A percentile compares a stretch with the other conserved stretches of the same genome.
phyloP scores from a whole-genome alignment of 2,113 vertebrate genomes.

The Polypterus senegalus region DNA sequence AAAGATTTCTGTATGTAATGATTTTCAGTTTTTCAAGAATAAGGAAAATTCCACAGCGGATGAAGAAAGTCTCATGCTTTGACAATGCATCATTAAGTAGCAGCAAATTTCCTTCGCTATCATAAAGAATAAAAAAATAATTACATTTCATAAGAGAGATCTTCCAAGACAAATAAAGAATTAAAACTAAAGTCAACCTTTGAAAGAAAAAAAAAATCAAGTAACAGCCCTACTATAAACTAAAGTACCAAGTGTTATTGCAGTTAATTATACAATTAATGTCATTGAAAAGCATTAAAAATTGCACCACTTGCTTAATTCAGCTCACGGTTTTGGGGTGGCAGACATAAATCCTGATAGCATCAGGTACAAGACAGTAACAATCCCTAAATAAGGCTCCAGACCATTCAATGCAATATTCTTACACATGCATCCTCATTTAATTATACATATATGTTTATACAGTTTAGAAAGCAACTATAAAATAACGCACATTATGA shows the following conservation, averaged over 20 bases:
- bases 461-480: no score
- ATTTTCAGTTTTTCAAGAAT: conserved; percentile 96
- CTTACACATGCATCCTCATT: no score
- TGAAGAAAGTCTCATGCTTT: conserved; percentile 92
- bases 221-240: background rate
- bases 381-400: no score
- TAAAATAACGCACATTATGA: no score
- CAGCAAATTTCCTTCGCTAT: conserved; percentile 86
- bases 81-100: conserved; percentile 76
- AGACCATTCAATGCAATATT: no score
- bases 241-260: background rate
- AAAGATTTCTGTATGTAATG: conserved; percentile 94
- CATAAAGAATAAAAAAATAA: conserved; percentile 11
- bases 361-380: no score
- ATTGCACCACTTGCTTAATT: no score
- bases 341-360: no score
- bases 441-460: no score
- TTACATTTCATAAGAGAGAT: background rate
- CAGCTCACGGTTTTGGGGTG: no score
- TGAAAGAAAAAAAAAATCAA: conserved; percentile 9
- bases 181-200: background rate
- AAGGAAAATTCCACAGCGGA: conserved; percentile 94
- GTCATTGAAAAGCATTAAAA: background rate
- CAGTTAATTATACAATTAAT: background rate
- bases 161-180: no score